These are phyloP conservation scores for Alentia gelatinosa DNA, from an alignment of 2,888 invertebrate genomes.

Conservation along the genomic window DNA sequence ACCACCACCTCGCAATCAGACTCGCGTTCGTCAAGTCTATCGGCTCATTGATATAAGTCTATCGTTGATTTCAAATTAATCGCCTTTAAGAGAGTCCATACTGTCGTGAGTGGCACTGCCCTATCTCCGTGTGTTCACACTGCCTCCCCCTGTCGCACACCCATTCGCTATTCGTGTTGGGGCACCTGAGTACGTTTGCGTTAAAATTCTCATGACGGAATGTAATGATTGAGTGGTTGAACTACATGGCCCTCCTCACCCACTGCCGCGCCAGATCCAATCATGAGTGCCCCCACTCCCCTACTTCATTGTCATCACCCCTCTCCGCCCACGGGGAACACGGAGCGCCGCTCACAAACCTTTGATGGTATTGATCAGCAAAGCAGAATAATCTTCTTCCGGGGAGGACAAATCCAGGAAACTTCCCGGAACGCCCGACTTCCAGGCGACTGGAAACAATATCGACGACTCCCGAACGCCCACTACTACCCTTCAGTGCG, in stretches of 20 bases:
- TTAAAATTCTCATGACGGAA: background rate
- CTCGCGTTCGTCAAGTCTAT: background rate
- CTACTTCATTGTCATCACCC: background rate
- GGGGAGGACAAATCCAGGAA: slow-evolving; percentile 7
- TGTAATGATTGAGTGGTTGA: background rate
- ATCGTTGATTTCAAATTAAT: background rate
- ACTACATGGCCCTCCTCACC: background rate
- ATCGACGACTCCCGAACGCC: background rate
- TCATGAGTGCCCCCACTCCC: background rate
- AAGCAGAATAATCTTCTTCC: slow-evolving; percentile 38
- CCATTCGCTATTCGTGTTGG: no score
- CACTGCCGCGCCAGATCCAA: background rate
- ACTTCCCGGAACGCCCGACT: background rate
- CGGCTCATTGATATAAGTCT: background rate
- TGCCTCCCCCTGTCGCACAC: no score
- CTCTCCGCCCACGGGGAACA: background rate
- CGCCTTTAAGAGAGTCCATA: no score
- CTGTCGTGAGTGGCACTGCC: no score
- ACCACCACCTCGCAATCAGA: no score
- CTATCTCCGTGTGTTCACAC: no score
- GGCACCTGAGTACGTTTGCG: background rate
- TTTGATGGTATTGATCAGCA: slow-evolving; percentile 45
- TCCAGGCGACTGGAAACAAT: background rate
- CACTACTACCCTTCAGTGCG: no score
- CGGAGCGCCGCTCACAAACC: background rate